Evolutionary conservation across 2,888 invertebrate genomes (phyloP).

Genomic region (Hermaeophaga mercurialis): DNA sequence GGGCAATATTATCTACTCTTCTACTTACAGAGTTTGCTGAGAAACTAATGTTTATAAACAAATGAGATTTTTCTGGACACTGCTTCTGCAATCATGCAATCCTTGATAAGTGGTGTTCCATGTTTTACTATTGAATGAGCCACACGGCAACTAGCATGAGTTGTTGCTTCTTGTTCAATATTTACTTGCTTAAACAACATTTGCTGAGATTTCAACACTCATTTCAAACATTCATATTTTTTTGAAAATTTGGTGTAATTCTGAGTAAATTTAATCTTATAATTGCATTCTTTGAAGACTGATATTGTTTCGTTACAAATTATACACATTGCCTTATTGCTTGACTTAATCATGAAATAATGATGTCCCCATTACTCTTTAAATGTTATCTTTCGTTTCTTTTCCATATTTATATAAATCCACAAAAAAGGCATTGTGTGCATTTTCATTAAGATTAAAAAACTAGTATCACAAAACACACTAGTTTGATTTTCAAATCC

Average conservation of each 20-base stretch:
- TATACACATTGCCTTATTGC: too few relatives aligned
- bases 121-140: constrained; percentile 15
- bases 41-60: too few relatives aligned
- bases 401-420: too few relatives aligned
- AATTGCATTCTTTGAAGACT: background rate
- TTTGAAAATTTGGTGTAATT: background rate
- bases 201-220: constrained; percentile 9
- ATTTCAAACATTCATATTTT: constrained; percentile 3
- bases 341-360: too few relatives aligned
- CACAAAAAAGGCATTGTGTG: too few relatives aligned
- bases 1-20: constrained; percentile 16
- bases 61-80: constrained; percentile 13
- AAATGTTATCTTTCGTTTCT: too few relatives aligned
- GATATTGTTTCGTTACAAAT: background rate
- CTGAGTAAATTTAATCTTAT: background rate
- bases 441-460: too few relatives aligned
- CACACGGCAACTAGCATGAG: constrained; percentile 15
- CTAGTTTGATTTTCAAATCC: too few relatives aligned
- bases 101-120: constrained; percentile 14
- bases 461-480: too few relatives aligned
- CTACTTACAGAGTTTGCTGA: constrained; percentile 12
- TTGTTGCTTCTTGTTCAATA: constrained; percentile 5
- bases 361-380: too few relatives aligned
- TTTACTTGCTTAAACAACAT: too few relatives aligned
- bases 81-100: constrained; percentile 17